Evolutionary conservation across 2,797 vertebrate genomes (phyloP).

Genomic region (Coregonus sp.): DNA sequence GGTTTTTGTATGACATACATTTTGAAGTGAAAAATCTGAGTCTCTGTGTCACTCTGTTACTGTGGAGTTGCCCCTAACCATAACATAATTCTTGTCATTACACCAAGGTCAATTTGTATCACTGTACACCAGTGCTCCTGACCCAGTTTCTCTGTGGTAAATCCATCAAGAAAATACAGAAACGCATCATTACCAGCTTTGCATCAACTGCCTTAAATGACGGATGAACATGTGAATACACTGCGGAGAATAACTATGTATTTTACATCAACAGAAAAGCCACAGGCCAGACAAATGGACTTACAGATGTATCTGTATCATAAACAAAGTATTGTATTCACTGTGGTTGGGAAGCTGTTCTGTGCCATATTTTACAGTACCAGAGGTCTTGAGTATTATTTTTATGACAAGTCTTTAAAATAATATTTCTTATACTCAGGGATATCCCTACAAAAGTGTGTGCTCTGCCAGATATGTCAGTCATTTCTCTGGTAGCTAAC

Average conservation of each 20-base stretch:
- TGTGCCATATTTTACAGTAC: conserved; percentile 6
- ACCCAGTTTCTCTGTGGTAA: conserved; percentile 50
- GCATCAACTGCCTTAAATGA: conserved; percentile 47
- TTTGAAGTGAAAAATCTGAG: too few species aligned
- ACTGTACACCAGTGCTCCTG: conserved; percentile 29
- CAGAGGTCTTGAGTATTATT: not conserved
- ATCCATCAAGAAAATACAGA: conserved; percentile 40
- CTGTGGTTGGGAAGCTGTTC: conserved; percentile 28
- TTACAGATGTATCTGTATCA: conserved; percentile 59
- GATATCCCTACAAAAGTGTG: not conserved
- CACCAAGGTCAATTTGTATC: conserved; percentile 27
- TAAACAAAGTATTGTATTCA: conserved; percentile 41
- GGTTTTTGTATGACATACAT: too few species aligned
- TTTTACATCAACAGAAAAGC: conserved; percentile 58
- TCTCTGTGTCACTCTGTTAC: not conserved
- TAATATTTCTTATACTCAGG: not conserved
- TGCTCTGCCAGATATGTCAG: not conserved
- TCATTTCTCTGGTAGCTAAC: not conserved
- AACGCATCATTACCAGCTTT: conserved; percentile 46
- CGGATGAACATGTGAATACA: conserved; percentile 54
- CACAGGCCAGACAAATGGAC: conserved; percentile 45
- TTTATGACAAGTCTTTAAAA: not conserved
- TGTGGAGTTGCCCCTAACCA: conserved; percentile 5
- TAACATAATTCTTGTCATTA: conserved; percentile 5
- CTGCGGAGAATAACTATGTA: conserved; percentile 55